Conservation (phyloP, 2,797 vertebrate species). For the Siniperca obscura region DNA sequence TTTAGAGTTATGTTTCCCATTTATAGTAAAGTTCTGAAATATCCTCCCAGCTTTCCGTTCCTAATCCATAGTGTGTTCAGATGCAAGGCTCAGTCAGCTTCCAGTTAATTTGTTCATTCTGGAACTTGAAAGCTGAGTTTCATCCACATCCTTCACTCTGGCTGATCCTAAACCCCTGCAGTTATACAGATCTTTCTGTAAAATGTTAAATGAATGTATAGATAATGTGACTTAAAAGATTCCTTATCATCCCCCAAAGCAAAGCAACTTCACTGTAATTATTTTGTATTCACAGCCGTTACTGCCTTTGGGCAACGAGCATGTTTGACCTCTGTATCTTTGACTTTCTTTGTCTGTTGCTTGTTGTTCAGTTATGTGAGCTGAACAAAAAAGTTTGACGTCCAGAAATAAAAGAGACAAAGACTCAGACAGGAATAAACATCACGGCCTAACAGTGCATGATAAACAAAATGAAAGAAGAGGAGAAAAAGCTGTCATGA, state of each 20-base stretch:
- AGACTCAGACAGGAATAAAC: conserved; percentile 1
- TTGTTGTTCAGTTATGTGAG: conserved; percentile 14
- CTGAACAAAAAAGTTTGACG: background rate
- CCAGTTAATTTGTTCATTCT: conserved; percentile 48
- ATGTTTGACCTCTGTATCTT: conserved; percentile 32
- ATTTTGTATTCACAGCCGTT: conserved; percentile 5
- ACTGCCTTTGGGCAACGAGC: background rate
- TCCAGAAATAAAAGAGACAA: conserved; percentile 6
- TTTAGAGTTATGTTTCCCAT: background rate
- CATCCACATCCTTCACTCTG: conserved; percentile 16
- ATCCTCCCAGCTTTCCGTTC: conserved; percentile 8
- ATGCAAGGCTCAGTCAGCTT: conserved; percentile 43
- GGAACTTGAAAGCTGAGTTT: conserved; percentile 31
- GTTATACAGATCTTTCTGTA: background rate
- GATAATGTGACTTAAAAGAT: conserved; percentile 14
- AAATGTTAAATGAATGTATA: conserved; percentile 19
- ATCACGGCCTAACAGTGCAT: background rate
- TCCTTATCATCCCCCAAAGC: background rate
- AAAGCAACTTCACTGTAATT: background rate
- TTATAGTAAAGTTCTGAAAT: background rate
- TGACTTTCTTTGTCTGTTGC: conserved; percentile 1
- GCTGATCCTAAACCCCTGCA: conserved; percentile 10
- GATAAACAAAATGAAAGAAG: conserved; percentile 2
- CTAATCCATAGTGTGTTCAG: conserved; percentile 26
- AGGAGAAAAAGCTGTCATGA: background rate